Percentiles rank a stretch among this genome's conserved stretches.
Evolutionary conservation across 2,888 invertebrate species (phyloP).

Genomic region (Archips xylosteana): DNA sequence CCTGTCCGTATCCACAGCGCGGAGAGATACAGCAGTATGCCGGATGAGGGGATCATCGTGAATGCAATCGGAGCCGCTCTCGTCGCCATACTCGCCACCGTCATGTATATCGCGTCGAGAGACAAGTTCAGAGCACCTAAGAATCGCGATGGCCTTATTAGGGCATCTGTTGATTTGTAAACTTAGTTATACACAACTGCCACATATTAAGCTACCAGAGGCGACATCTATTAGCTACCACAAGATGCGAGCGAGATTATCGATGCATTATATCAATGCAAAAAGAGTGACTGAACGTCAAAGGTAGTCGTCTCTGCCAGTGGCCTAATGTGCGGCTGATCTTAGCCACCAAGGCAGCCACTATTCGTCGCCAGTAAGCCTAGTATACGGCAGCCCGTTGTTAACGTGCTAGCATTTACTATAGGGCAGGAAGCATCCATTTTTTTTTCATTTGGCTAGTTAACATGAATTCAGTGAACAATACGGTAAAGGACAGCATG

Average conservation of each 20-base stretch:
- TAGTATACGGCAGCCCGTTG: not conserved
- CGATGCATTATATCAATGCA: not conserved
- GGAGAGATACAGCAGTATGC: slow-evolving; percentile 85
- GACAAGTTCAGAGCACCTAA: slow-evolving; percentile 83
- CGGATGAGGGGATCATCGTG: slow-evolving; percentile 88
- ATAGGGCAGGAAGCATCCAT: not conserved
- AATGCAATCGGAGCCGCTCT: slow-evolving; percentile 89
- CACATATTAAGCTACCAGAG: not conserved
- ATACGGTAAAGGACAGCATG: not conserved
- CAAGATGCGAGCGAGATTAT: not conserved
- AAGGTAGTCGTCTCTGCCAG: not conserved
- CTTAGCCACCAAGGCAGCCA: not conserved
- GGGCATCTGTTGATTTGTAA: slow-evolving; percentile 86
- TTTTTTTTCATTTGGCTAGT: not conserved
- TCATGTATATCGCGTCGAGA: slow-evolving; percentile 87
- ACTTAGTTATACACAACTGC: slow-evolving; percentile 40
- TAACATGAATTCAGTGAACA: not conserved
- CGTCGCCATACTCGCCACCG: slow-evolving; percentile 87
- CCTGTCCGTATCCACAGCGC: slow-evolving; percentile 75
- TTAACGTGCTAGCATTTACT: not conserved
- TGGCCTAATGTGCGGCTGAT: not conserved
- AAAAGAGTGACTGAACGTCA: not conserved
- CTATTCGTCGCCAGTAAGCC: too few relatives aligned
- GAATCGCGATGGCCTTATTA: slow-evolving; percentile 77
- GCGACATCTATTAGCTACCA: not conserved